Evolutionary conservation across 2,888 invertebrate genomes (phyloP), one percentile per base, ranked within the genome.

Genomic region (Zonitis immaculata): DNA sequence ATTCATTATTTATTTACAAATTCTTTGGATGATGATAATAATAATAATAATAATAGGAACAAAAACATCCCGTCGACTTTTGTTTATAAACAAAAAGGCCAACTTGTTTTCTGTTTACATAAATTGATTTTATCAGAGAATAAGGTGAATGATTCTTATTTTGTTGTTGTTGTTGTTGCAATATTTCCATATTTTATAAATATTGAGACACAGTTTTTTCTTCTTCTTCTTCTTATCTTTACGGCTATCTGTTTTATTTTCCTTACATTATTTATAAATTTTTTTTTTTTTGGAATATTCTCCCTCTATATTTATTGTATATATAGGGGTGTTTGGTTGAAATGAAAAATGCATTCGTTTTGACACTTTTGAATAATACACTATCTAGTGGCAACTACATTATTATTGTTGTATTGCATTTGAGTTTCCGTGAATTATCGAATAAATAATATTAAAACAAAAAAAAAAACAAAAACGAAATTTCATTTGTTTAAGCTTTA

Each of bases 1-100:
- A 63, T 63, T 62, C 57, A 58, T 58, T 60, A 57, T 55, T 58
- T 60, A 57, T 55, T 56, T 59, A 59, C 51, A 39, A 54, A 49
- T 45, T 50, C 14, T n/a, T n/a, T n/a, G 12, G 14, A 45, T 26
- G 9, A 7, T 27, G 27, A n/a, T n/a, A n/a, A n/a, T n/a, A n/a
- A n/a, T n/a, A n/a, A n/a, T n/a, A n/a, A n/a, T n/a, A n/a, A n/a
- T n/a, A n/a, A n/a, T n/a, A 14, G 9, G 28, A 26, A 12, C 26
- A 44, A 45, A n/a, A 22, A 22, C 22, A 22, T 4, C 3, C 3
- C 22, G 22, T 22, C 3, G 22, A 22, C 22, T 22, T 22, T 22
- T 22, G 3, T 22, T 22, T 22, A 4, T 5, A n/a, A n/a, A n/a
- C n/a, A n/a, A n/a, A n/a, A n/a, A n/a, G n/a, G n/a, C n/a, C n/a